Evolutionary conservation across 2,113 vertebrate species (phyloP).

Genomic region (Microtus pennsylvanicus): DNA sequence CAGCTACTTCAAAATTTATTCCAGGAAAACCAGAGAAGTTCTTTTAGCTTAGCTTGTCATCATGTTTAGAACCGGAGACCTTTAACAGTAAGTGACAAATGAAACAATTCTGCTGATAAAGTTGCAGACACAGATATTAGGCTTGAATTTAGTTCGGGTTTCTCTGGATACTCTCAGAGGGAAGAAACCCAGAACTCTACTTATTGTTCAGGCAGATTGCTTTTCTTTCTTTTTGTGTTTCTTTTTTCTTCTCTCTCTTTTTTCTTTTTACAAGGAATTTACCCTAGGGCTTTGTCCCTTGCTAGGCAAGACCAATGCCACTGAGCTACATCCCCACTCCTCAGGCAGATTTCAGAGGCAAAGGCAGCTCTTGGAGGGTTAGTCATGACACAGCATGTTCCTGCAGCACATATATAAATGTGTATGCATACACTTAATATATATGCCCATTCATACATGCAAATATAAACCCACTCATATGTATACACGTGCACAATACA

Average conservation of each 20-base stretch:
- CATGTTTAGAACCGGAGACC: background rate
- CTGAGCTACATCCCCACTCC: background rate
- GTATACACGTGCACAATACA: rapidly evolving
- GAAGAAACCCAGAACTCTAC: background rate
- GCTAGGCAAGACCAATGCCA: background rate
- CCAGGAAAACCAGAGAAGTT: background rate
- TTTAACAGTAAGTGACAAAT: background rate
- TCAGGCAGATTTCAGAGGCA: background rate
- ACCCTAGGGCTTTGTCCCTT: background rate
- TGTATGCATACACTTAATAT: background rate
- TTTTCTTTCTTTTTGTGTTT: too few species aligned
- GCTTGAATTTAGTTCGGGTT: background rate
- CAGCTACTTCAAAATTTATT: background rate
- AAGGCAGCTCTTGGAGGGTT: background rate
- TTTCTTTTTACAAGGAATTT: background rate
- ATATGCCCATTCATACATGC: background rate
- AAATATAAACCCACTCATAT: rapidly evolving
- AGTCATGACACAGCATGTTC: too few species aligned
- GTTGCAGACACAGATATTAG: background rate
- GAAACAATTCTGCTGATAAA: background rate
- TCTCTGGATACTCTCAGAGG: background rate
- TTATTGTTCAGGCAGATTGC: background rate
- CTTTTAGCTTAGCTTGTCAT: background rate
- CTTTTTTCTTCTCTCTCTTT: background rate
- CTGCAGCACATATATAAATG: background rate